Conservation (phyloP, 2,113 vertebrate species). For the Pseudopipra pipra region DNA sequence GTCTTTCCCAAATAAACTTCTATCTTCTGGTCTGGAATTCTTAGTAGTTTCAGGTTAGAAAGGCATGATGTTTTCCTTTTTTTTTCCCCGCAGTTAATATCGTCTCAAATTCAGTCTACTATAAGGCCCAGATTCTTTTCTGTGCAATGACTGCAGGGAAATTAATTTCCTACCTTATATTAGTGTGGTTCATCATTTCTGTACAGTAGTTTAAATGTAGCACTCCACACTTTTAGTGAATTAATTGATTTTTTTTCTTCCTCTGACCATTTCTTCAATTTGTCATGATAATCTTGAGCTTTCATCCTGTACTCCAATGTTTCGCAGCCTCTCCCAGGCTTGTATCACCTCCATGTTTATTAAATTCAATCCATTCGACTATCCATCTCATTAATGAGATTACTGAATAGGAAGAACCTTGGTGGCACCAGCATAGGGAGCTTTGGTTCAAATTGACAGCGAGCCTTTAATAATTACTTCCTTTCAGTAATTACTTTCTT, state of each 20-base stretch:
- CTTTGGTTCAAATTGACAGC: not conserved
- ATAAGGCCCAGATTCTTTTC: not conserved
- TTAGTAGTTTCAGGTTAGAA: not conserved
- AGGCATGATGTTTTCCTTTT: not conserved
- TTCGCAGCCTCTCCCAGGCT: not conserved
- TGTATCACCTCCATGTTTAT: not conserved
- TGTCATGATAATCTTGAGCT: constrained; percentile 30
- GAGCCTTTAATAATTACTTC: not conserved
- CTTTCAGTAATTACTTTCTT: not conserved
- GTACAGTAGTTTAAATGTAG: not conserved
- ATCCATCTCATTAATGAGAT: constrained; percentile 26
- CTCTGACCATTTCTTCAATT: not conserved
- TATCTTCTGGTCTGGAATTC: not conserved
- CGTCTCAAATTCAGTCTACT: not conserved
- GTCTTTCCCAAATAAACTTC: not conserved
- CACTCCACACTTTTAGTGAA: not conserved
- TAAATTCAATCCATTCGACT: constrained; percentile 21
- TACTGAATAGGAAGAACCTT: constrained; percentile 40
- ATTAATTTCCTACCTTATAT: not conserved
- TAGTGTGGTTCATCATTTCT: constrained; percentile 3
- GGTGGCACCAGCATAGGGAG: not conserved
- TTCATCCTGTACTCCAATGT: not conserved
- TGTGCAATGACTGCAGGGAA: not conserved
- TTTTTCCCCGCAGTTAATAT: not conserved
- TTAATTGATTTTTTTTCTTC: not conserved